These are phyloP conservation scores for Cheirogaleus medius DNA, from an alignment of 2,113 vertebrate species.

Conservation along the genomic window DNA sequence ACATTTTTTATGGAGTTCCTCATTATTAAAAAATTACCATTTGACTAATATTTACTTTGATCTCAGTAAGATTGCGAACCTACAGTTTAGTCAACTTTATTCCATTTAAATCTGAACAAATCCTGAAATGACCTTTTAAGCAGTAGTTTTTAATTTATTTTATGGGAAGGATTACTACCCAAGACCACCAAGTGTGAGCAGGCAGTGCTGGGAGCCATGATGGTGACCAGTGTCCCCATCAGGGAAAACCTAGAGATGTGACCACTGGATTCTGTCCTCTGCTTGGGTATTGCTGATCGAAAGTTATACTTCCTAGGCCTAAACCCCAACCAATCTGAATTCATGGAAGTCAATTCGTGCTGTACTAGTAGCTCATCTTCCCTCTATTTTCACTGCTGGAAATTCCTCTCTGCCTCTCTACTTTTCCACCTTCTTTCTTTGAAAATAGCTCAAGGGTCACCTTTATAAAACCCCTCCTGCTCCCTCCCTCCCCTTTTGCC, in stretches of 20 bases:
- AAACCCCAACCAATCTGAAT: not conserved
- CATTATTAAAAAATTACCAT: slow-evolving; percentile 38
- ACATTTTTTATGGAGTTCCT: slow-evolving; percentile 7
- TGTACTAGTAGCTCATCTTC: not conserved
- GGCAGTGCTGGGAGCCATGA: not conserved
- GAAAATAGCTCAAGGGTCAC: not conserved
- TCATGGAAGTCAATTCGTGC: rapidly evolving
- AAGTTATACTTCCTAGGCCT: not conserved
- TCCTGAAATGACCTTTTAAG: slow-evolving; percentile 20
- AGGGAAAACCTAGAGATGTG: not conserved
- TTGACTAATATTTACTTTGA: slow-evolving; percentile 55
- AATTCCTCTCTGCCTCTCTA: not conserved
- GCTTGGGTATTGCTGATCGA: not conserved
- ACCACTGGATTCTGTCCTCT: not conserved
- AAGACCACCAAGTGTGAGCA: not conserved
- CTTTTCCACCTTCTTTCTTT: not conserved
- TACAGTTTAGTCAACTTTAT: not conserved
- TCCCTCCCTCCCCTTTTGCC: not conserved
- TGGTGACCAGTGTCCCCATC: not conserved
- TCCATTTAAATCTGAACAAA: not conserved
- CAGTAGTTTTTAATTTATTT: not conserved
- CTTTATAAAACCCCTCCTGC: not conserved
- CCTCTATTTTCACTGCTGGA: not conserved
- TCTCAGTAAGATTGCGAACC: not conserved
- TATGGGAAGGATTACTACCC: not conserved